Evolutionary conservation across 2,797 vertebrate genomes (phyloP), one percentile per base, ranked within the genome.

Genomic region (Bucorvus abyssinicus): DNA sequence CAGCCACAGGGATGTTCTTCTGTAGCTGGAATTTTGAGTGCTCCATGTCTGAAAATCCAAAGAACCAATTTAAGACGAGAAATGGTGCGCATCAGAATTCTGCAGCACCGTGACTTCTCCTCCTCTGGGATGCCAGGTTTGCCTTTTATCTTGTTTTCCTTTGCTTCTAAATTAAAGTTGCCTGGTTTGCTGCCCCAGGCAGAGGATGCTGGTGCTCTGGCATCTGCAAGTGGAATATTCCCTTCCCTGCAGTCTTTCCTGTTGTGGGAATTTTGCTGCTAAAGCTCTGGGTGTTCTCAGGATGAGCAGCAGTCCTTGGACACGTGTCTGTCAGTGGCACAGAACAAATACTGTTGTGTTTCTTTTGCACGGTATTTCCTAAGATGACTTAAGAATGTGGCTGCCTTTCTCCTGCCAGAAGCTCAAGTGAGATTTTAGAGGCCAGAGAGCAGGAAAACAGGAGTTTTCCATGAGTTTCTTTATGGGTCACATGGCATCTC

Each of bases 301-400:
- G 65, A 8, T 30, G 68, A 84, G 79, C 82, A 79, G 24, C 42
- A 16, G 26, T 47, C 61, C 50, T 68, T 13, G 17, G 4, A 0
- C 1, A 1, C 18, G 3, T 0, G 3, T 32, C 7, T 53, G 68
- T 21, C 47, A 2, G 9, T 21, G 73, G 47, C 47, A 9, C 34
- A 75, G 44, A 32, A 29, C 9, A 60, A 87, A 40, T 42, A 34
- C 6, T 65, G 9, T 2, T 59, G 34, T 4, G 2, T 65, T 76
- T 84, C 57, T 67, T 71, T 26, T 17, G 10, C 6, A 0, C 10
- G 6, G 7, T 13, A 3, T 59, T 86, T 77, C n/a, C 47, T 49
- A 15, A 34, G 27, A 32, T 75, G 65, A 30, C 24, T 32, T 16
- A 11, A 69, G 53, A 40, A 20, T 3, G 74, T 64, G 83, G 27